A percentile compares a stretch with the other conserved stretches of the same genome.
Conservation (phyloP, 2,797 vertebrate genomes). For the Bovichtus variegatus region DNA sequence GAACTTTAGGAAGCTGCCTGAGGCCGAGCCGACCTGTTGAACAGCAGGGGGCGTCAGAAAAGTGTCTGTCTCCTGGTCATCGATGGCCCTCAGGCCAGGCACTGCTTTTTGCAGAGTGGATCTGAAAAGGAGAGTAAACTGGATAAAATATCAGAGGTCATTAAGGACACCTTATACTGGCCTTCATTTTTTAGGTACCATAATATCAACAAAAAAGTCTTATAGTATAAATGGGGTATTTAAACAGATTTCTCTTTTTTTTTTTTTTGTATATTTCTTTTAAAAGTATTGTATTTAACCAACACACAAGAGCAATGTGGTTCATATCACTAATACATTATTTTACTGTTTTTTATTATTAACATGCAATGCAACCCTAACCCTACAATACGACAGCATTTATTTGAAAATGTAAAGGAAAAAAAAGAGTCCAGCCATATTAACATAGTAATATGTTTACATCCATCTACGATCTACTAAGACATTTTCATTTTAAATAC, state of each 20-base stretch:
- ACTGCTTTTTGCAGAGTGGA: conserved; percentile 80
- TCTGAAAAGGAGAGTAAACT: conserved; percentile 72
- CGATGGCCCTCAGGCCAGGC: conserved; percentile 82
- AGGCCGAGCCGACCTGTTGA: conserved; percentile 50
- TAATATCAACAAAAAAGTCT: not conserved
- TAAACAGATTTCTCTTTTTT: not conserved
- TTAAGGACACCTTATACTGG: not conserved
- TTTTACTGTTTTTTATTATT: not conserved
- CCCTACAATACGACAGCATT: not conserved
- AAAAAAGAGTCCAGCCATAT: too few relatives aligned
- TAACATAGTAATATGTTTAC: not conserved
- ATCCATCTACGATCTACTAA: not conserved
- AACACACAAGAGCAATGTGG: not conserved
- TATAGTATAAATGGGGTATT: not conserved
- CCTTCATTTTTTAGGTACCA: not conserved
- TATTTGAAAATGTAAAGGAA: not conserved
- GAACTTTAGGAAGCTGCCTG: conserved; percentile 83
- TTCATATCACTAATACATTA: not conserved
- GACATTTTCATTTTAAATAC: not conserved
- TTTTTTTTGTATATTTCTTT: fast-evolving
- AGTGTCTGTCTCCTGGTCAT: conserved; percentile 77
- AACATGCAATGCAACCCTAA: not conserved
- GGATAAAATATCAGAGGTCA: not conserved
- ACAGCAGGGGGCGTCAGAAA: conserved; percentile 53
- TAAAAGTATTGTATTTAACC: not conserved